phyloP scores from a whole-genome alignment of 2,797 vertebrate species.

The Moxostoma hubbsi region DNA sequence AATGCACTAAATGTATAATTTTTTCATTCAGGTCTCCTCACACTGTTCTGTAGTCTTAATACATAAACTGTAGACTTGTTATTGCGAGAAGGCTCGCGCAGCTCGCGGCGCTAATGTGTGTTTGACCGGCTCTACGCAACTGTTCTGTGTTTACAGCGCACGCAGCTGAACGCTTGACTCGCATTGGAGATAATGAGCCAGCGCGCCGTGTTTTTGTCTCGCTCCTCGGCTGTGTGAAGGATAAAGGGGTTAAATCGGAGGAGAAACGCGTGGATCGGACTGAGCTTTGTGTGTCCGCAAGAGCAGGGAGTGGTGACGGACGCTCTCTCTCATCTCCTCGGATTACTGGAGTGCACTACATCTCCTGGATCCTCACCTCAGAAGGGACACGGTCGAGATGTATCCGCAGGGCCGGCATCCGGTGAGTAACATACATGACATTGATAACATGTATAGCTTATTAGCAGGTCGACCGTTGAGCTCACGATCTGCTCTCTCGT shows the following conservation, averaged over 20 bases:
- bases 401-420: constrained; percentile 96
- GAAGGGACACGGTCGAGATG: constrained; percentile 78
- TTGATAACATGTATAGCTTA: constrained; percentile 49
- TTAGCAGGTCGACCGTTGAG: constrained; percentile 55
- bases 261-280: constrained; percentile 57
- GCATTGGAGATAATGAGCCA: constrained; percentile 41
- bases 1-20: no score
- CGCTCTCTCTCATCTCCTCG: constrained; percentile 71
- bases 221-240: constrained; percentile 59
- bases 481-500: constrained; percentile 66
- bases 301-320: constrained; percentile 18
- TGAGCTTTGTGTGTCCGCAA: no score
- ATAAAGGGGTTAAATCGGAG: constrained; percentile 46
- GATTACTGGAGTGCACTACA: constrained; percentile 66
- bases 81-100: constrained; percentile 47
- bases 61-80: constrained; percentile 48
- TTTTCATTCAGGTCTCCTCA: background rate
- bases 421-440: constrained; percentile 79
- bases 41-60: constrained; percentile 27
- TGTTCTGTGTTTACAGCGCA: constrained; percentile 27
- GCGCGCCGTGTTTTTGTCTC: constrained; percentile 53
- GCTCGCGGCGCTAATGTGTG: constrained; percentile 20
- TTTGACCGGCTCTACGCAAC: constrained; percentile 40
- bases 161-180: constrained; percentile 20
- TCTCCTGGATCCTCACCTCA: constrained; percentile 64